A percentile compares a stretch with the other conserved stretches of the same genome.
These are phyloP conservation scores for Trachelus stipa DNA, from an alignment of 2,888 invertebrate species.

Conservation along the genomic window DNA sequence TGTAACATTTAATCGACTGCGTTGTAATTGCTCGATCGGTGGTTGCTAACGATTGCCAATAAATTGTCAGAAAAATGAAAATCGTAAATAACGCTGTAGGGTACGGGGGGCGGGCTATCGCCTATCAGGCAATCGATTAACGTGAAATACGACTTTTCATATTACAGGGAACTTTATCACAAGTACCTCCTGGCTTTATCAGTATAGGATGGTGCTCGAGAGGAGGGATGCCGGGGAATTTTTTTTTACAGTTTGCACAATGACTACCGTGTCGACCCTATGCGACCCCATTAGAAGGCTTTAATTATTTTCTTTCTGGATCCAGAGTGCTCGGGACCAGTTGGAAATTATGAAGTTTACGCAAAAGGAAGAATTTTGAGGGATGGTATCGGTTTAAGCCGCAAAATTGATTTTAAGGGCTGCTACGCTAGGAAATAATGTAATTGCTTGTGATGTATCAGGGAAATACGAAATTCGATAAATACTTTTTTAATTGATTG, in stretches of 20 bases:
- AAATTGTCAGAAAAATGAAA: constrained; percentile 10
- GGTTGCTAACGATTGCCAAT: neutral
- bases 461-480: neutral
- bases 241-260: neutral
- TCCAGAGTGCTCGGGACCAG: neutral
- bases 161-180: constrained; percentile 17
- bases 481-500: neutral
- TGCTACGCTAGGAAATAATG: neutral
- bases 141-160: constrained; percentile 34
- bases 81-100: constrained; percentile 20
- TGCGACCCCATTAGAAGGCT: neutral
- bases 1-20: neutral
- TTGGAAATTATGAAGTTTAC: neutral
- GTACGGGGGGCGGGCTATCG: neutral
- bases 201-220: neutral
- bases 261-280: neutral
- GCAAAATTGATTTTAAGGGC: neutral
- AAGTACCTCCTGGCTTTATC: neutral
- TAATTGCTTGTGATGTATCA: neutral
- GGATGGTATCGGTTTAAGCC: neutral
- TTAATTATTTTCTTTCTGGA: neutral
- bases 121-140: constrained; percentile 32
- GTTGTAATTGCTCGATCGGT: neutral
- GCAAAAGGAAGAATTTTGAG: neutral
- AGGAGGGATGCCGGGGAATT: neutral